A percentile compares a stretch with the other conserved stretches of the same genome.
Evolutionary conservation across 2,113 vertebrate genomes (phyloP).

Genomic region (Sapayoa aenigma): DNA sequence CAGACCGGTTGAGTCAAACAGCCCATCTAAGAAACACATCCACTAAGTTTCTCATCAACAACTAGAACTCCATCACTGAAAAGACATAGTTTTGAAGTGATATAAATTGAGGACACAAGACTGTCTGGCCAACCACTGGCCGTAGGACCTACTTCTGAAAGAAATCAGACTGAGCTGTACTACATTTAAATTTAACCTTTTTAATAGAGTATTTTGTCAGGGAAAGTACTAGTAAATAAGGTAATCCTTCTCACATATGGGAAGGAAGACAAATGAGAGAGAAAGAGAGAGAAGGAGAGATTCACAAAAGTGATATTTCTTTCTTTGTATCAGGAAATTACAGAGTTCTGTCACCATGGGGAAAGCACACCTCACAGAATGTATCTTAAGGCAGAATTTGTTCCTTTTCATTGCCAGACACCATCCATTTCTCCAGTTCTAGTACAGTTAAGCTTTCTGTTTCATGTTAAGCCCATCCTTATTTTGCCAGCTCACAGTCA

Average conservation of each 20-base stretch:
- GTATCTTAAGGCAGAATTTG: background rate
- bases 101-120: background rate
- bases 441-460: background rate
- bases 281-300: background rate
- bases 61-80: background rate
- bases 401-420: background rate
- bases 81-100: background rate
- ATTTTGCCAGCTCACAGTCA: constrained; percentile 4
- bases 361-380: background rate
- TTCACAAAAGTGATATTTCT: background rate
- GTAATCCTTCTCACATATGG: background rate
- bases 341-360: background rate
- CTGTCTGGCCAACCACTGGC: background rate
- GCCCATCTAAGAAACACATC: background rate
- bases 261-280: background rate
- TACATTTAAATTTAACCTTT: background rate
- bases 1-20: background rate
- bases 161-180: background rate
- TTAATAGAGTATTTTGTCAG: background rate
- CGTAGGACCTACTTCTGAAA: background rate
- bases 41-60: background rate
- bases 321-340: background rate
- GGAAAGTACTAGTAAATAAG: background rate
- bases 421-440: background rate
- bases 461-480: background rate